Evolutionary conservation across 2,888 invertebrate genomes (phyloP).

Genomic region (Drosophila antonietae): DNA sequence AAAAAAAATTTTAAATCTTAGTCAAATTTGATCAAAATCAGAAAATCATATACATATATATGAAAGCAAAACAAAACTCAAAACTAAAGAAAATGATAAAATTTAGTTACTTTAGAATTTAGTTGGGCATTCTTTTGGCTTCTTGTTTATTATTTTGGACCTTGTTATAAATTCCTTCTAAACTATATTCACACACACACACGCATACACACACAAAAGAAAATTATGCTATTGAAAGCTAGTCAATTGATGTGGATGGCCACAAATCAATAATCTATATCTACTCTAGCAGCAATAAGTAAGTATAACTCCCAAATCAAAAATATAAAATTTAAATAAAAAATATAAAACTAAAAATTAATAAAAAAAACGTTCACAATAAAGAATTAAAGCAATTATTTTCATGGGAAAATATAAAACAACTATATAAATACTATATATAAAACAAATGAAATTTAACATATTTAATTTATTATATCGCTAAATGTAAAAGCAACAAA

Average conservation of each 20-base stretch:
- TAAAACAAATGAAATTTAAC: slow-evolving; percentile 21
- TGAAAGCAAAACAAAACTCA: background rate
- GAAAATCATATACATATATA: slow-evolving; percentile 28
- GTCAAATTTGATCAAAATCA: slow-evolving; percentile 55
- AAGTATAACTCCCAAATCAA: slow-evolving; percentile 52
- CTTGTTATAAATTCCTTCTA: slow-evolving; percentile 32
- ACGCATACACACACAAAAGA: slow-evolving; percentile 28
- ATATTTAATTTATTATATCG: slow-evolving; percentile 29
- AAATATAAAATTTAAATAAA: background rate
- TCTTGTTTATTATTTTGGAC: slow-evolving; percentile 59
- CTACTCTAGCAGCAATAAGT: slow-evolving; percentile 42
- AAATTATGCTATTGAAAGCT: slow-evolving; percentile 52
- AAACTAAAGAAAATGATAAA: background rate
- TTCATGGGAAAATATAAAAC: slow-evolving; percentile 70
- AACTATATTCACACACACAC: slow-evolving; percentile 21
- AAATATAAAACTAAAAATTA: slow-evolving; percentile 12
- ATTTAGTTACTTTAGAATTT: slow-evolving; percentile 25
- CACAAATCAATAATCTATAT: slow-evolving; percentile 54
- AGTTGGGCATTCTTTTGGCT: slow-evolving; percentile 58
- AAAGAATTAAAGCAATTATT: slow-evolving; percentile 79
- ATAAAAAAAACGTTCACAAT: slow-evolving; percentile 57
- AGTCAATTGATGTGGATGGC: slow-evolving; percentile 72
- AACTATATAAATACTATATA: slow-evolving; percentile 37
- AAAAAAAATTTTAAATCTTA: slow-evolving; percentile 21
- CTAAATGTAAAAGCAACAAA: background rate